Evolutionary conservation across 2,113 vertebrate genomes (phyloP), one percentile per base, ranked within the genome.

Genomic region (Eulemur rufifrons): DNA sequence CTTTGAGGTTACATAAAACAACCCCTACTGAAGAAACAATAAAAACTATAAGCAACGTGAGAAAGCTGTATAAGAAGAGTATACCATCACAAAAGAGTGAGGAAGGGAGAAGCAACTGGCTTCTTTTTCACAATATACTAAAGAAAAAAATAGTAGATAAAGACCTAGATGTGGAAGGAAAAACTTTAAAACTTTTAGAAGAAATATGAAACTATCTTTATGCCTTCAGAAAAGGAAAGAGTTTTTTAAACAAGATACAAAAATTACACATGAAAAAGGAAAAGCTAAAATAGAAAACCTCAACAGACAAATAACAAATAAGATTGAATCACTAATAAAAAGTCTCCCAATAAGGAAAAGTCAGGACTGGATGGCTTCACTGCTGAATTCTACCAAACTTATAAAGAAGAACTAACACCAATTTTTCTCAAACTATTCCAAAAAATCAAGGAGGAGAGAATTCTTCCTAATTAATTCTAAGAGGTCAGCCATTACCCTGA

Each of bases 251-350:
- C 17, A 69, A 64, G 66, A 85, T 11, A 42, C 13, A 82, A 63
- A 93, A 59, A 90, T 45, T 71, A 82, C 39, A 93, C 20, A 71
- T 37, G 29, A 45, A 69, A 91, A 76, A 89, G 81, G 82, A 88
- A 86, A 95, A 61, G 12, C 45, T 37, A n/a, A 73, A 74, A 74
- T 74, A 45, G 73, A 47, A 74, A 32, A 32, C 14, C 73, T 47
- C 27, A 47, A 74, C 25, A 74, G 42, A 74, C 14, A 42, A 25
- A 73, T 45, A 45, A 45, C 14, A 8, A 74, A 25, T 17, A 14
- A 47, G 73, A 47, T 17, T 32, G 42, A 76, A 47, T 32, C 73
- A 76, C 13, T 47, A 47, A 29, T 32, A 71, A 69, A 37, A n/a
- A 76, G 27, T 9, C 42, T 76, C 42, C 27, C 27, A 76, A 45